Base-by-base conservation (phyloP, 2,113 vertebrate species). In the Brachyhypopomus occidentalis region DNA sequence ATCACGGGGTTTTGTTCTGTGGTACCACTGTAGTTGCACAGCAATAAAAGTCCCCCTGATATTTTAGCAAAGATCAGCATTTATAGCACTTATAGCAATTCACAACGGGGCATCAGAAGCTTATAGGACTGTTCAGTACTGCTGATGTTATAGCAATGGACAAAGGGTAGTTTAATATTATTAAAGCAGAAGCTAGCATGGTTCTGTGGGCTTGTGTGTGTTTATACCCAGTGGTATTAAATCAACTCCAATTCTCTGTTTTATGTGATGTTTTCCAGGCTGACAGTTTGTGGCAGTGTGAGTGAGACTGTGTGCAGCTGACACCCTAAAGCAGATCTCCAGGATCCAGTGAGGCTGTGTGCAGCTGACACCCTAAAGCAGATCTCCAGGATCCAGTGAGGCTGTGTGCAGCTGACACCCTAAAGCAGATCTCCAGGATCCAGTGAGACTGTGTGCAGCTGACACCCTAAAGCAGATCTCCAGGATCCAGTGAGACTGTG, bases 191-290 rank as follows among this genome's bases (percentile, higher is more conserved):
- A 63, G 48, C n/a, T 58, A 5, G 5, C 19, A 9, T 17, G 23
- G 60, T 63, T 25, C 23, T 7, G 25, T 5, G 25, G 4, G 62
- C 41, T 41, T 7, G 41, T 41, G 27, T 64, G 25, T 64, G 16
- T 30, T 64, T 64, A 11, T 17, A 14, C 62, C 17, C 62, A 25
- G 27, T 34, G 62, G 27, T 30, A 27, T 67, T 41, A 59, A 71
- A 71, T 60, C 59, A 71, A 79, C 55, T 58, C 64, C 41, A 5
- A 7, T 5, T 30, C 30, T 70, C 14, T 66, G 70, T 79, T 72
- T 48, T 62, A 67, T 67, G 16, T 7, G 27, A 8, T 19, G 27
- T 17, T 66, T 63, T 23, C 11, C 3, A 17, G 17, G 63, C 27
- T 67, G 34, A 19, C 20, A 3, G 16, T 67, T 20, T 5, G 64